These are phyloP conservation scores for Hyalella azteca DNA, from an alignment of 2,888 invertebrate species.

Conservation along the genomic window DNA sequence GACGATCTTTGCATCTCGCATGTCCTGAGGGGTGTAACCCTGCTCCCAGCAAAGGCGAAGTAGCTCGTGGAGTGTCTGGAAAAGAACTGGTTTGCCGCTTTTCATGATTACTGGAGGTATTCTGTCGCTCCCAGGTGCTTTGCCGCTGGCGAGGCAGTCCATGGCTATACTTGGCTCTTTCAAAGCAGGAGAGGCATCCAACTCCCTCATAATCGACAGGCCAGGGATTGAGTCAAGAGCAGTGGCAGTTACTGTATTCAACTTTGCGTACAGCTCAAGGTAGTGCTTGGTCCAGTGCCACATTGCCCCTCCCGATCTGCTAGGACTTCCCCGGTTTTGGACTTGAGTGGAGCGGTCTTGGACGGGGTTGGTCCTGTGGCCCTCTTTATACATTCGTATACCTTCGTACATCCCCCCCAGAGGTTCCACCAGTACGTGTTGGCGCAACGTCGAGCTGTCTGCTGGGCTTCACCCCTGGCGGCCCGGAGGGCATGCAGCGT, in stretches of 20 bases:
- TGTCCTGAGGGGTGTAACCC: constrained; percentile 14
- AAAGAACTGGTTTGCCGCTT: background rate
- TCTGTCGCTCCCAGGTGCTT: constrained; percentile 37
- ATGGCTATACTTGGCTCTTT: constrained; percentile 39
- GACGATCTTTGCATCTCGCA: constrained; percentile 33
- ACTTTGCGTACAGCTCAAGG: constrained; percentile 16
- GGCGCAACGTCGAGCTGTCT: constrained; percentile 23
- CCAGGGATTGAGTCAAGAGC: background rate
- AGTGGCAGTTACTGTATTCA: background rate
- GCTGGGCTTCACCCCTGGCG: constrained; percentile 15
- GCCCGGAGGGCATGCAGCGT: background rate
- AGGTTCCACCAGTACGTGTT: constrained; percentile 26
- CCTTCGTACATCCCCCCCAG: background rate
- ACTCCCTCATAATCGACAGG: constrained; percentile 25
- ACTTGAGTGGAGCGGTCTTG: constrained; percentile 6
- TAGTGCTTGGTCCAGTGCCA: constrained; percentile 39
- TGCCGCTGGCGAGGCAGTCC: constrained; percentile 10
- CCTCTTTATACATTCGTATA: constrained; percentile 11
- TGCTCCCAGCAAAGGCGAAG: constrained; percentile 36
- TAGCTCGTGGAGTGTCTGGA: constrained; percentile 7
- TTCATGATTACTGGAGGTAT: constrained; percentile 40
- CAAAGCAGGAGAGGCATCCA: background rate
- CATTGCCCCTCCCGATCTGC: background rate
- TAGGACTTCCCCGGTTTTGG: background rate
- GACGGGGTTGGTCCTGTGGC: background rate